Conservation (phyloP, 1,140 invertebrate species). For the Achroia grisella region DNA sequence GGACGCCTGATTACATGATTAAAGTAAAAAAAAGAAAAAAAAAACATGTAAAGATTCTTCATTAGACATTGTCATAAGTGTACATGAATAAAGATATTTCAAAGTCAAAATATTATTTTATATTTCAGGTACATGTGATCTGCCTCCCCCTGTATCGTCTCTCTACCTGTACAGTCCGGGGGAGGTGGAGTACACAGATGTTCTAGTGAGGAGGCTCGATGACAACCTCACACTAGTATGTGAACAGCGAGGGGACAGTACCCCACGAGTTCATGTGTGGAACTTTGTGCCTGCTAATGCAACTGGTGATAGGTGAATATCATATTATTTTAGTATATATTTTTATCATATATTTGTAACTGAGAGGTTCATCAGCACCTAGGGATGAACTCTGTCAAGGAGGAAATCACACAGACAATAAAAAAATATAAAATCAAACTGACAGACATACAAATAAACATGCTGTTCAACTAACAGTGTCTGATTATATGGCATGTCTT, state of each 20-base stretch:
- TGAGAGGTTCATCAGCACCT: too few relatives aligned
- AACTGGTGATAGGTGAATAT: slow-evolving; percentile 24
- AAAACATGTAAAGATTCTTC: too few relatives aligned
- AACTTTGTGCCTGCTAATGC: slow-evolving; percentile 43
- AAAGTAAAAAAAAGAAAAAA: too few relatives aligned
- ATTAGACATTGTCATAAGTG: neutral
- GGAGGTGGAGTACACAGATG: slow-evolving; percentile 46
- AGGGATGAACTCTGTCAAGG: too few relatives aligned
- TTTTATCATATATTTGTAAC: too few relatives aligned
- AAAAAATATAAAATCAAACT: too few relatives aligned
- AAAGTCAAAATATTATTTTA: neutral
- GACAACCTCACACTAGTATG: slow-evolving; percentile 52
- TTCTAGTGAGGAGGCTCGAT: slow-evolving; percentile 36
- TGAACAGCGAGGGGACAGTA: slow-evolving; percentile 32
- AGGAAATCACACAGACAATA: too few relatives aligned
- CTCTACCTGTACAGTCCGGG: slow-evolving; percentile 44
- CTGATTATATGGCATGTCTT: too few relatives aligned
- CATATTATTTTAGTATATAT: too few relatives aligned
- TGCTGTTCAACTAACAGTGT: too few relatives aligned
- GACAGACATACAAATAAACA: too few relatives aligned
- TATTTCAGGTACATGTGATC: neutral
- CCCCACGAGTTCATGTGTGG: slow-evolving; percentile 38
- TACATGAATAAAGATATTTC: neutral
- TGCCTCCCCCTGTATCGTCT: slow-evolving; percentile 16
- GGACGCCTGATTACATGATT: too few relatives aligned